Conservation (phyloP, 2,113 vertebrate species). For the Calidris pugnax region DNA sequence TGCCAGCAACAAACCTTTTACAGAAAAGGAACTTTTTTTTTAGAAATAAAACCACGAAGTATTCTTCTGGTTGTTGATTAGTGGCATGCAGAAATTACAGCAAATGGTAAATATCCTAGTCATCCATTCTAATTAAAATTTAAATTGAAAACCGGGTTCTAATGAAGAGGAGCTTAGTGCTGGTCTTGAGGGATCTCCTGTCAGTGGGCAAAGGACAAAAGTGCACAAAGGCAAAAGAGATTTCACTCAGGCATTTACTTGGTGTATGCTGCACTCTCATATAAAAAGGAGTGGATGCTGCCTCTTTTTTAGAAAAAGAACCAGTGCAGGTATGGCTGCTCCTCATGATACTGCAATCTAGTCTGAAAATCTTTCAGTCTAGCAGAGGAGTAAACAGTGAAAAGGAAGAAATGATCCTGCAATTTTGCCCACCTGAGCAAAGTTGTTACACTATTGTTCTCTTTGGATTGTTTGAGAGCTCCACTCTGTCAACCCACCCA, state of each 20-base stretch:
- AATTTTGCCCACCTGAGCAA: background rate
- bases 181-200: slow-evolving; percentile 72
- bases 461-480: slow-evolving; percentile 58
- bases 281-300: background rate
- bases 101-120: slow-evolving; percentile 66
- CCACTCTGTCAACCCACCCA: background rate
- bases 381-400: background rate
- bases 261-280: slow-evolving; percentile 1
- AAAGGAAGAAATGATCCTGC: background rate
- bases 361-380: background rate
- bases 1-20: slow-evolving; percentile 1
- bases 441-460: background rate
- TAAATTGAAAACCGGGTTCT: slow-evolving; percentile 79
- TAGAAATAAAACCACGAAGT: background rate
- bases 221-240: slow-evolving; percentile 55
- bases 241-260: slow-evolving; percentile 47
- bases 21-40: slow-evolving; percentile 46
- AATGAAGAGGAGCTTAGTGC: slow-evolving; percentile 80
- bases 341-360: background rate
- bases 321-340: background rate
- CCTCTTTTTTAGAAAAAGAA: slow-evolving; percentile 28
- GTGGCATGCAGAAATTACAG: slow-evolving; percentile 45
- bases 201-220: slow-evolving; percentile 55
- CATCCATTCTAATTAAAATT: slow-evolving; percentile 82
- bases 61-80: slow-evolving; percentile 58